Conservation (phyloP, 1,140 invertebrate genomes). For the Nymphalis io region DNA sequence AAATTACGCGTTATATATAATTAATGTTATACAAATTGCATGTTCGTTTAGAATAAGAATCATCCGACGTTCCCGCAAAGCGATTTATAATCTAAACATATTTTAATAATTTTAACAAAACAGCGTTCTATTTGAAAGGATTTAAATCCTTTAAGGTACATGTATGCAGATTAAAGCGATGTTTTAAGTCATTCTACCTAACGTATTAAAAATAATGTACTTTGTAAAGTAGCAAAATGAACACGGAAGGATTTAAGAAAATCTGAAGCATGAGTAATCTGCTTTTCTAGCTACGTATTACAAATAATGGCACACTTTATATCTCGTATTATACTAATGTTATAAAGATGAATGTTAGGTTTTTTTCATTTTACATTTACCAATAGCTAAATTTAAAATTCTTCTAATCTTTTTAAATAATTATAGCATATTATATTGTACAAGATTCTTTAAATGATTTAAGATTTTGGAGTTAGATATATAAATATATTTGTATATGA, state of each 20-base stretch:
- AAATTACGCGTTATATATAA: too few species aligned
- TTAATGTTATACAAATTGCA: too few species aligned
- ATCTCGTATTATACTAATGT: neutral
- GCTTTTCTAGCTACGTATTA: conserved; percentile 6
- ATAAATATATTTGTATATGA: too few species aligned
- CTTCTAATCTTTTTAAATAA: too few species aligned
- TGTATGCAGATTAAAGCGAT: neutral
- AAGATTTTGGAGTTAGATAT: too few species aligned
- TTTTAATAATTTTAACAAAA: conserved; percentile 5
- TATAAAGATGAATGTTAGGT: too few species aligned
- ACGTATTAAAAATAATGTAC: conserved; percentile 16
- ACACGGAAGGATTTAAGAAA: conserved; percentile 27
- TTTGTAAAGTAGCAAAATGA: conserved; percentile 15
- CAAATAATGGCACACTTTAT: conserved; percentile 1
- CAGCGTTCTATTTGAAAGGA: neutral
- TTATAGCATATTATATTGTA: too few species aligned
- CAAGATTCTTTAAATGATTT: too few species aligned
- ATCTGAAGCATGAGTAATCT: conserved; percentile 17
- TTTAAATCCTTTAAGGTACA: neutral
- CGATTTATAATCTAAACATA: neutral
- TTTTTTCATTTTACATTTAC: too few species aligned
- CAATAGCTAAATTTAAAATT: too few species aligned
- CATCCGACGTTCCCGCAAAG: neutral
- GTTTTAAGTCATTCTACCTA: conserved; percentile 7
- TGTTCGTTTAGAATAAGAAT: neutral